A percentile compares a stretch with the other conserved stretches of the same genome.
These are phyloP conservation scores for Rhagonycha fulva DNA, from an alignment of 2,888 invertebrate genomes.

Conservation along the genomic window DNA sequence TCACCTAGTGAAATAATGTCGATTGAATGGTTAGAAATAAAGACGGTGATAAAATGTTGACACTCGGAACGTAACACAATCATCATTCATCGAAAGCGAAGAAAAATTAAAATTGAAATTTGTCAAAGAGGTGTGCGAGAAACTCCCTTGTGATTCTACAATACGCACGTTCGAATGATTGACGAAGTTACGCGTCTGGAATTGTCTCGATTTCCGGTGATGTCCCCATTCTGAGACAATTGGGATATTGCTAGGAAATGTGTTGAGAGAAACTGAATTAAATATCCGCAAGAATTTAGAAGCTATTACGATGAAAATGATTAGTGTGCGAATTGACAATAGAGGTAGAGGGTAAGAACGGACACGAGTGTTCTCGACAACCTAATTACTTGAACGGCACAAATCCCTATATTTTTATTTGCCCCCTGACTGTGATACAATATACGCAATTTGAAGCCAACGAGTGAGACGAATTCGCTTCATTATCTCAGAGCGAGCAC, in stretches of 20 bases:
- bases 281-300: conserved; percentile 41
- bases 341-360: conserved; percentile 15
- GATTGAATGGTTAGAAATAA: conserved; percentile 36
- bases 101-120: conserved; percentile 29
- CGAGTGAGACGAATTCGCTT: conserved; percentile 29
- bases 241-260: conserved; percentile 39
- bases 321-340: conserved; percentile 26
- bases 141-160: conserved; percentile 28
- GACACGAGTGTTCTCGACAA: conserved; percentile 59
- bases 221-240: conserved; percentile 34
- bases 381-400: conserved; percentile 55
- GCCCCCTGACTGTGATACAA: conserved; percentile 53
- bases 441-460: conserved; percentile 53
- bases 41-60: conserved; percentile 21
- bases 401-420: conserved; percentile 51
- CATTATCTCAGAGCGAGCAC: conserved; percentile 31
- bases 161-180: conserved; percentile 27
- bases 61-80: conserved; percentile 30
- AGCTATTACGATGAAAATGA: conserved; percentile 34
- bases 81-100: conserved; percentile 28
- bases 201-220: conserved; percentile 32
- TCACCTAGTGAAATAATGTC: conserved; percentile 34
- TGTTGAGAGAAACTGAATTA: conserved; percentile 37
- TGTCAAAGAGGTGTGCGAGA: conserved; percentile 19
- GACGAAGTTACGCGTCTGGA: conserved; percentile 29